These are phyloP conservation scores for Scolopax mira DNA, from an alignment of 2,113 vertebrate species.

Conservation along the genomic window DNA sequence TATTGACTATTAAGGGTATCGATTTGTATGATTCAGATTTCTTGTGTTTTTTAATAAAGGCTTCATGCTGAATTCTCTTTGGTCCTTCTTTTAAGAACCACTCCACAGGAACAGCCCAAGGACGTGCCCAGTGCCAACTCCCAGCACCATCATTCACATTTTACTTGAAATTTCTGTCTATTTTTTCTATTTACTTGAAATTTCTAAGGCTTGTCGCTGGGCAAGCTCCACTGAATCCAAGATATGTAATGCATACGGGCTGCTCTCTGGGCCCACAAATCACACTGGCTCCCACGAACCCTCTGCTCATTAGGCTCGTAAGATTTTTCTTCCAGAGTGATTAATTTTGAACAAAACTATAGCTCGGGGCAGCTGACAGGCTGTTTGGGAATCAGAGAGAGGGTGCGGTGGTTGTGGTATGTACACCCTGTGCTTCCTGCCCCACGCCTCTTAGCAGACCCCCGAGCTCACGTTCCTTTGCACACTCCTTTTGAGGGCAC, in stretches of 20 bases:
- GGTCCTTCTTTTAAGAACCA: neutral
- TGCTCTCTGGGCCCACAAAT: neutral
- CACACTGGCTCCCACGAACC: neutral
- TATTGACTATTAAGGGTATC: neutral
- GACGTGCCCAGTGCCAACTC: accelerated
- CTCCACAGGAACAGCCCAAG: neutral
- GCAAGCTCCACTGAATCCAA: neutral
- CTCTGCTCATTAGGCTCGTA: neutral
- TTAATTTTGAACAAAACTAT: neutral
- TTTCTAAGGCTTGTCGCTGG: neutral
- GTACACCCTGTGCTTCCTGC: neutral
- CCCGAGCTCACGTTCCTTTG: neutral
- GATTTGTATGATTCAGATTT: neutral
- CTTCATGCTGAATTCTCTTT: neutral
- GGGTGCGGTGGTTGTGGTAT: neutral
- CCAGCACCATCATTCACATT: neutral
- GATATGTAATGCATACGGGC: neutral
- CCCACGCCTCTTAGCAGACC: neutral
- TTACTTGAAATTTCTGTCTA: neutral
- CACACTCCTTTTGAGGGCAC: neutral
- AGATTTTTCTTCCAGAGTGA: neutral
- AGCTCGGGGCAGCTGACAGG: neutral
- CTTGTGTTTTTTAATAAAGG: neutral
- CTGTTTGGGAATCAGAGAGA: neutral
- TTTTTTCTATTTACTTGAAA: neutral